Conservation (phyloP, 2,113 vertebrate species). For the Fulica atra region DNA sequence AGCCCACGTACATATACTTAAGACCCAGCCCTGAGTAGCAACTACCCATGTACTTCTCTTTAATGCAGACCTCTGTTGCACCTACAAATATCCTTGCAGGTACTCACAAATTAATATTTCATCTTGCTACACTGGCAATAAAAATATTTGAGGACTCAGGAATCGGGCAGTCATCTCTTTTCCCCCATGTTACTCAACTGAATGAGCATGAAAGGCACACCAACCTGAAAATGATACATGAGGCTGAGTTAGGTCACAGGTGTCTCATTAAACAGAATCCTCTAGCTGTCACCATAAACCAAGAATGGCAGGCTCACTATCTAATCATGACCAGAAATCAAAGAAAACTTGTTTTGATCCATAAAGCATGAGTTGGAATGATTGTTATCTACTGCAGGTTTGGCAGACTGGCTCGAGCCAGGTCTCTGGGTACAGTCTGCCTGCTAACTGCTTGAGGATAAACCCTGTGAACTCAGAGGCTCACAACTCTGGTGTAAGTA, state of each 20-base stretch:
- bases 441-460: not conserved
- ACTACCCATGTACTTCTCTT: not conserved
- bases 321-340: not conserved
- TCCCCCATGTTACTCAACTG: not conserved
- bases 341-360: not conserved
- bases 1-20: not conserved
- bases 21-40: not conserved
- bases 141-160: not conserved
- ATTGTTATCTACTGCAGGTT: not conserved
- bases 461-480: not conserved
- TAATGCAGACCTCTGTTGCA: not conserved
- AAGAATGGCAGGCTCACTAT: not conserved
- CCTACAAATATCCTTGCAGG: not conserved
- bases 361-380: not conserved
- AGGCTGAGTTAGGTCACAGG: not conserved
- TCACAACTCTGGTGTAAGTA: not conserved
- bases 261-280: not conserved
- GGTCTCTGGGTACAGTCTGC: not conserved
- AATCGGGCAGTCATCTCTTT: not conserved
- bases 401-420: not conserved
- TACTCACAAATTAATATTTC: not conserved
- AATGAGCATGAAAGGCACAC: not conserved
- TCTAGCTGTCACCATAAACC: not conserved
- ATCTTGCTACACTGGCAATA: not conserved
- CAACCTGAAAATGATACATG: not conserved